These are phyloP conservation scores for Philopedon plagiatum DNA, from an alignment of 2,888 invertebrate genomes.

Conservation along the genomic window DNA sequence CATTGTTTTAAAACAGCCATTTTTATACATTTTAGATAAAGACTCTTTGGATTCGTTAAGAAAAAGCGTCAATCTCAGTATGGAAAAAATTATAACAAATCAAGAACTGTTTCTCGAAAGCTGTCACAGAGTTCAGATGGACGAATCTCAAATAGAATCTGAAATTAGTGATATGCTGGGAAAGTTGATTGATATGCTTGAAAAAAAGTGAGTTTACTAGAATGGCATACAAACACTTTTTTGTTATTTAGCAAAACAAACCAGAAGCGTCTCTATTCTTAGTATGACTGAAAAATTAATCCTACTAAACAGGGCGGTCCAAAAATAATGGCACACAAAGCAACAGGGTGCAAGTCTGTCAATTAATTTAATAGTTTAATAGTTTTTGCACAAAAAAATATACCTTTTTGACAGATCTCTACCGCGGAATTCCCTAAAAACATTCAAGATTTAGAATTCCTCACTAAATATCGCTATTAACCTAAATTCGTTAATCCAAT, in stretches of 20 bases:
- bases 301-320: too few species aligned
- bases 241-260: neutral
- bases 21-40: constrained; percentile 25
- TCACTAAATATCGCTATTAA: too few species aligned
- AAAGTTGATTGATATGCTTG: constrained; percentile 75
- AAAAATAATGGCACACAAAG: too few species aligned
- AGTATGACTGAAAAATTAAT: too few species aligned
- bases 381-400: too few species aligned
- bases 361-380: too few species aligned
- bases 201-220: constrained; percentile 72
- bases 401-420: too few species aligned
- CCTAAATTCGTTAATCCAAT: too few species aligned
- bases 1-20: neutral
- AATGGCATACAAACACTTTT: neutral
- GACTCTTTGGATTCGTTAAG: constrained; percentile 26
- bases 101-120: constrained; percentile 78
- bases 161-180: constrained; percentile 76
- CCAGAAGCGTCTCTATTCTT: too few species aligned
- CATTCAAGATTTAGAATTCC: too few species aligned
- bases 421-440: too few species aligned
- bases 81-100: constrained; percentile 74
- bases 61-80: constrained; percentile 53
- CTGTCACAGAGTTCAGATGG: constrained; percentile 77
- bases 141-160: constrained; percentile 74
- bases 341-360: too few species aligned